phyloP scores from a whole-genome alignment of 92 coral and sea anemone species.

The Parazoanthus swiftii region DNA sequence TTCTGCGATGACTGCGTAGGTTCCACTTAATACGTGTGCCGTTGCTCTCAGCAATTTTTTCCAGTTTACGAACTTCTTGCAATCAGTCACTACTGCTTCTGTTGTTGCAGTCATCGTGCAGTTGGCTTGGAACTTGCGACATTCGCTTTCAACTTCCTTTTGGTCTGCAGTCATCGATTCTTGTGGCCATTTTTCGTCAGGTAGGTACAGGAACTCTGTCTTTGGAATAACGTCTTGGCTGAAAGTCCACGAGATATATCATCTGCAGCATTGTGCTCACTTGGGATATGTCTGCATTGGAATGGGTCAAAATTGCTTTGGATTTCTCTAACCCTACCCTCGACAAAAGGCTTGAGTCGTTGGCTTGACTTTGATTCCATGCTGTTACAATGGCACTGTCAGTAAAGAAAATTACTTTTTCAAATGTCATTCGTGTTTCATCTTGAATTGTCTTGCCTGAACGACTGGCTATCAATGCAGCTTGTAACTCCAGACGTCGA shows the following conservation, averaged over 20 bases:
- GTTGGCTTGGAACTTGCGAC: slow-evolving; percentile 25
- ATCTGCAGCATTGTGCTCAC: too few species aligned
- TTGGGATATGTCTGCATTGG: too few species aligned
- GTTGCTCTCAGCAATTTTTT: slow-evolving; percentile 49
- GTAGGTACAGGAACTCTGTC: slow-evolving; percentile 54
- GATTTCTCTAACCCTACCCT: slow-evolving; percentile 56
- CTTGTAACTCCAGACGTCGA: too few species aligned
- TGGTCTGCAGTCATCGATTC: slow-evolving; percentile 22
- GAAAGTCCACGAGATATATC: too few species aligned
- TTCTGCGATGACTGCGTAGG: slow-evolving; percentile 10
- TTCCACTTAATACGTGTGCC: slow-evolving; percentile 50
- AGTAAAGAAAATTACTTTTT: not conserved
- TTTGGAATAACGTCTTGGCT: slow-evolving; percentile 31
- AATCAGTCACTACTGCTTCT: slow-evolving; percentile 37
- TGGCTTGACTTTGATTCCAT: slow-evolving; percentile 41
- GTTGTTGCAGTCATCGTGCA: not conserved
- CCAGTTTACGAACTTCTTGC: slow-evolving; percentile 53
- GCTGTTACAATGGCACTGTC: slow-evolving; percentile 13
- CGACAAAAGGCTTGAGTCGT: slow-evolving; percentile 62
- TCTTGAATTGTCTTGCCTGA: not conserved
- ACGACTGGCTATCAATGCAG: slow-evolving; percentile 6
- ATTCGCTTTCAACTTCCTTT: slow-evolving; percentile 46
- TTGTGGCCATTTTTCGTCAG: slow-evolving; percentile 49
- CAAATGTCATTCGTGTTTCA: not conserved
- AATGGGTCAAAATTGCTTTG: slow-evolving; percentile 55